phyloP scores from a whole-genome alignment of 2,797 vertebrate genomes.

The Leuciscus waleckii region DNA sequence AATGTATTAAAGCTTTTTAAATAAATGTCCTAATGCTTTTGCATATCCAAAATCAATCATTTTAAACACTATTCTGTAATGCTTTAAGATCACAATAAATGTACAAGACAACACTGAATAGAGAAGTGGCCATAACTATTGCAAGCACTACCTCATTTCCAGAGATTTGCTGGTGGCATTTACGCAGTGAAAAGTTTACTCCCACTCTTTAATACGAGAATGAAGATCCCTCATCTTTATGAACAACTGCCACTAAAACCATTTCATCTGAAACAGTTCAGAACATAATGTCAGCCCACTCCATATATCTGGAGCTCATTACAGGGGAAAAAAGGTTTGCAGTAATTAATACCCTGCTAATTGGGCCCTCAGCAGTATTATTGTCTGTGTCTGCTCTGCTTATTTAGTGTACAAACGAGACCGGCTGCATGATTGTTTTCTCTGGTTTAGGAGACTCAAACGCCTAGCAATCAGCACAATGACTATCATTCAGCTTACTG shows the following conservation, averaged over 20 bases:
- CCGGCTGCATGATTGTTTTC: constrained; percentile 49
- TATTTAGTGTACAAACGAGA: constrained; percentile 59
- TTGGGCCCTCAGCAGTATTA: constrained; percentile 61
- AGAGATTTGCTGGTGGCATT: constrained; percentile 46
- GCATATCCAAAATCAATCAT: background rate
- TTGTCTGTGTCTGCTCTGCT: constrained; percentile 55
- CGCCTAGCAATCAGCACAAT: constrained; percentile 41
- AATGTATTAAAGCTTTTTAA: background rate
- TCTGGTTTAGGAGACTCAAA: constrained; percentile 40
- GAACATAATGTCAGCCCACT: constrained; percentile 53
- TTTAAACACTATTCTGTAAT: background rate
- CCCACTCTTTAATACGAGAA: constrained; percentile 47
- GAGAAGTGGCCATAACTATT: constrained; percentile 7
- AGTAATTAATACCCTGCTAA: constrained; percentile 56
- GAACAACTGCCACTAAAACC: constrained; percentile 52
- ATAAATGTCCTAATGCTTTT: constrained; percentile 35
- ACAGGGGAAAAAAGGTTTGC: constrained; percentile 57
- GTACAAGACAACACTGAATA: background rate
- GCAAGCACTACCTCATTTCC: constrained; percentile 12
- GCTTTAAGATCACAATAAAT: constrained; percentile 1
- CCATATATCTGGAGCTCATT: constrained; percentile 58
- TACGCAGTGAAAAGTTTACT: constrained; percentile 56
- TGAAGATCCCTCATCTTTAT: constrained; percentile 54
- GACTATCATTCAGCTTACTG: constrained; percentile 44
- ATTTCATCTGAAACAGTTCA: constrained; percentile 54